phyloP scores from a whole-genome alignment of 2,113 vertebrate species.

The Apteryx owenii region DNA sequence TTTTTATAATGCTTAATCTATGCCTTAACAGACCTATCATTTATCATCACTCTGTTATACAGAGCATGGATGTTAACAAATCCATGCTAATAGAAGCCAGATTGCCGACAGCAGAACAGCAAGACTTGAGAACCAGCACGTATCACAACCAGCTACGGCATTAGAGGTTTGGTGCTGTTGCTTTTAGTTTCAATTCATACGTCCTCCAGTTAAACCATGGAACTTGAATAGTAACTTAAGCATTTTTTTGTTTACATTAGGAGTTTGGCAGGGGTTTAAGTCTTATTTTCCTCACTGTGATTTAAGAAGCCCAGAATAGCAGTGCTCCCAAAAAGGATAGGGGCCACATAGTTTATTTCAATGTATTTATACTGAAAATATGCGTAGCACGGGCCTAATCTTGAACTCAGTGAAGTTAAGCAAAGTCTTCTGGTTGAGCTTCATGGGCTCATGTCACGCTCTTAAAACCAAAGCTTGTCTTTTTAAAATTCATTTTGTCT shows the following conservation, averaged over 20 bases:
- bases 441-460: background rate
- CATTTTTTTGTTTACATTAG: background rate
- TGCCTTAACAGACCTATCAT: background rate
- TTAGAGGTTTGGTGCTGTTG: rapidly evolving
- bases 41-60: background rate
- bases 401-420: background rate
- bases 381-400: rapidly evolving
- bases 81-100: rapidly evolving
- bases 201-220: background rate
- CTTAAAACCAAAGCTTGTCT: background rate
- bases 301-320: background rate
- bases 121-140: rapidly evolving
- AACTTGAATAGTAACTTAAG: background rate
- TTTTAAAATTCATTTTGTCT: background rate
- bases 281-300: background rate
- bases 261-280: background rate
- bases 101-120: rapidly evolving
- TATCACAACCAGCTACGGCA: no score
- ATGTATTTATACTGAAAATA: background rate
- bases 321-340: background rate
- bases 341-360: background rate
- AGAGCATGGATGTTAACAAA: rapidly evolving
- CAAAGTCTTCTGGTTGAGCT: background rate
- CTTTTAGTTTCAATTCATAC: background rate
- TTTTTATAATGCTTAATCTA: background rate